Percentiles rank a stretch among this genome's conserved stretches.
Evolutionary conservation across 2,113 vertebrate species (phyloP).

Genomic region (Chionis minor): DNA sequence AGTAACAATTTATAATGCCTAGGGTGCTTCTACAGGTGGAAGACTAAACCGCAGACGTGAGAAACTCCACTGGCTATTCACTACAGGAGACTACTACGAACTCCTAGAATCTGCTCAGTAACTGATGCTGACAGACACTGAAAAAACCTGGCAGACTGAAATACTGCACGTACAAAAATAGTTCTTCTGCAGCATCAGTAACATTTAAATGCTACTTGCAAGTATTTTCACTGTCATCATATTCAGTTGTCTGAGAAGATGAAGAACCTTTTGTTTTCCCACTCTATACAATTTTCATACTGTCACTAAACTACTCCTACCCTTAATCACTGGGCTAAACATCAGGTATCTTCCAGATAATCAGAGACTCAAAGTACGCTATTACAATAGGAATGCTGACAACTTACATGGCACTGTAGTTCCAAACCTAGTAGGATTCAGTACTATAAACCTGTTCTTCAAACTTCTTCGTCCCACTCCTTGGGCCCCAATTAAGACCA

Average conservation of each 20-base stretch:
- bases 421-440: slow-evolving; percentile 91
- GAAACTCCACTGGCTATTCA: background rate
- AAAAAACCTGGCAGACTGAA: background rate
- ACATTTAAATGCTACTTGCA: background rate
- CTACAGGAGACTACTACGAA: background rate
- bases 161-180: background rate
- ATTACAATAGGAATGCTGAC: background rate
- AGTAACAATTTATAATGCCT: background rate
- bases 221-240: background rate
- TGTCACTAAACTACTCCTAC: background rate
- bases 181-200: background rate
- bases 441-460: slow-evolving; percentile 94
- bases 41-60: background rate
- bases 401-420: slow-evolving; percentile 97
- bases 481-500: slow-evolving; percentile 96
- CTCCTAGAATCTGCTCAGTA: background rate
- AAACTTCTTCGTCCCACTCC: slow-evolving; percentile 95
- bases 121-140: background rate
- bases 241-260: background rate
- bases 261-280: background rate
- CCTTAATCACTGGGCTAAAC: background rate
- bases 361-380: background rate
- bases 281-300: background rate
- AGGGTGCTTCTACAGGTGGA: background rate
- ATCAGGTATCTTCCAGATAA: background rate